Evolutionary conservation across 1,140 invertebrate genomes (phyloP).

Genomic region (Luehdorfia chinensis): DNA sequence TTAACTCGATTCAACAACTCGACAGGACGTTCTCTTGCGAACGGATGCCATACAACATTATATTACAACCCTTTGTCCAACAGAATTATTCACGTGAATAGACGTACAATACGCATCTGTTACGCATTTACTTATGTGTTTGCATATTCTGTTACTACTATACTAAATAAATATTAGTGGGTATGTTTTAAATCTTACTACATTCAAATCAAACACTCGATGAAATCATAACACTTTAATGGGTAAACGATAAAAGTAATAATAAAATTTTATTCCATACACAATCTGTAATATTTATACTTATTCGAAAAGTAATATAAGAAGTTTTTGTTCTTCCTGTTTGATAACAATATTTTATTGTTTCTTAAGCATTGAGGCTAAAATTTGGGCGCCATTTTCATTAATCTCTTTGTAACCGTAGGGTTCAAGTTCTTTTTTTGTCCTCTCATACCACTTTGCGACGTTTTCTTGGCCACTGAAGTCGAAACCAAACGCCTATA

Average conservation of each 20-base stretch:
- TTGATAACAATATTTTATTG: too few species aligned
- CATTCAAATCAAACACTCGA: constrained; percentile 5
- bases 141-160: too few species aligned
- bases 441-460: constrained; percentile 81
- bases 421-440: constrained; percentile 81
- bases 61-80: constrained; percentile 5
- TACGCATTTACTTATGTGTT: too few species aligned
- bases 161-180: too few species aligned
- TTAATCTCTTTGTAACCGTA: constrained; percentile 84
- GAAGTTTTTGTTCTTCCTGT: neutral
- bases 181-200: too few species aligned
- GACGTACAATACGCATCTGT: too few species aligned
- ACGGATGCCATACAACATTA: constrained; percentile 35
- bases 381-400: constrained; percentile 68
- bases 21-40: constrained; percentile 50
- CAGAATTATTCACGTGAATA: neutral
- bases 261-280: constrained; percentile 22
- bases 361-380: constrained; percentile 58
- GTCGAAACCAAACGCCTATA: constrained; percentile 83
- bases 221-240: constrained; percentile 7
- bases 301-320: neutral
- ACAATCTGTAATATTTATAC: neutral
- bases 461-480: constrained; percentile 83
- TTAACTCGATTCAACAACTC: constrained; percentile 46
- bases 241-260: constrained; percentile 31